Conservation (phyloP, 1,140 invertebrate genomes). For the Neotoxoptera formosana region DNA sequence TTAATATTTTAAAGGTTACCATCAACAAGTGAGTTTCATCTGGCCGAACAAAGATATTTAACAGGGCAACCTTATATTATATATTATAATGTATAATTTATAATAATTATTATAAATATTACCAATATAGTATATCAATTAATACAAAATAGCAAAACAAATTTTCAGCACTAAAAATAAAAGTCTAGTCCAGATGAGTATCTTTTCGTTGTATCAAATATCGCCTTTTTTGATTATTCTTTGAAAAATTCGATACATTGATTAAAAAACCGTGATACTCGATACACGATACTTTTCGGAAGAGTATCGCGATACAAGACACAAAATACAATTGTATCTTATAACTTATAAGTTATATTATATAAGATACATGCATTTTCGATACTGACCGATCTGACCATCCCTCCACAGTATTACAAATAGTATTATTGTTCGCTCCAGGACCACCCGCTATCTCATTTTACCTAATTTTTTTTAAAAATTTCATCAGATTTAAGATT, state of each 20-base stretch:
- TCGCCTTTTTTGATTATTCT: not conserved
- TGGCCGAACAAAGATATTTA: too few relatives aligned
- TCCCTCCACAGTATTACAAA: not conserved
- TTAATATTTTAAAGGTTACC: too few relatives aligned
- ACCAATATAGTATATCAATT: not conserved
- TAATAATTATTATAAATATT: too few relatives aligned
- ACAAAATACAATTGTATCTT: too few relatives aligned
- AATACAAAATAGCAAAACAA: not conserved
- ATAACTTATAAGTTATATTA: too few relatives aligned
- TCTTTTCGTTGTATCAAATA: not conserved
- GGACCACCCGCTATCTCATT: not conserved
- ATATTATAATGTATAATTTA: too few relatives aligned
- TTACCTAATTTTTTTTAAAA: not conserved
- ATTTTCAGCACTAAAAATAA: not conserved
- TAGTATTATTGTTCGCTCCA: not conserved
- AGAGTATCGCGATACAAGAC: not conserved
- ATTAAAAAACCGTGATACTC: not conserved
- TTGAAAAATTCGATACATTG: not conserved
- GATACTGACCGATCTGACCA: not conserved
- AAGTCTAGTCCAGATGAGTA: not conserved
- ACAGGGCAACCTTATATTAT: too few relatives aligned
- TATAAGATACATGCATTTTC: not conserved
- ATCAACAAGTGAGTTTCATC: too few relatives aligned
- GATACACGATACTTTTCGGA: not conserved
- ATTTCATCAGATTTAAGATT: not conserved